phyloP scores from a whole-genome alignment of 2,797 vertebrate species.

The Nyctibius grandis region DNA sequence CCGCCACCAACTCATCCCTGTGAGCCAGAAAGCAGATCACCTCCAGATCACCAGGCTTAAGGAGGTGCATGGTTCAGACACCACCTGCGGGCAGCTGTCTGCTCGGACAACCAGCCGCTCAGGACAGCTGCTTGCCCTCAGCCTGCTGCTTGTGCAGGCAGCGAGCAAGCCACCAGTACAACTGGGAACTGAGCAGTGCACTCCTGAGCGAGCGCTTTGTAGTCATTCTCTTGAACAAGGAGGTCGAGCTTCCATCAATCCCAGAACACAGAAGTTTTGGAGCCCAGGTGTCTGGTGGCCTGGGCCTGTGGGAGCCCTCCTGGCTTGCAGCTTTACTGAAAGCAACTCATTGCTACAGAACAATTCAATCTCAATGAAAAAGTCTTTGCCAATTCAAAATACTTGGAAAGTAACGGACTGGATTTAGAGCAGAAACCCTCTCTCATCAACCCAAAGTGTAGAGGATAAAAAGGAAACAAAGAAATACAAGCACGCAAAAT shows the following conservation, averaged over 20 bases:
- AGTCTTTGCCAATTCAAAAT: not conserved
- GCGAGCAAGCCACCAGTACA: not conserved
- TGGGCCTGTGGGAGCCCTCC: not conserved
- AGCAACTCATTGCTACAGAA: not conserved
- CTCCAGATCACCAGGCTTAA: not conserved
- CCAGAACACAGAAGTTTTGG: not conserved
- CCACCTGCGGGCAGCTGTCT: not conserved
- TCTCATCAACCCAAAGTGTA: not conserved
- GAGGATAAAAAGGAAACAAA: not conserved
- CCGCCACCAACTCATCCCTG: not conserved
- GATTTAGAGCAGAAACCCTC: not conserved
- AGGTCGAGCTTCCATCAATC: not conserved
- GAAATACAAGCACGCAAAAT: not conserved
- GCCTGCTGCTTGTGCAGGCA: not conserved
- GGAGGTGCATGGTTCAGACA: not conserved
- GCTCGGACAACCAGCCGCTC: not conserved
- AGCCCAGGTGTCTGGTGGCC: not conserved
- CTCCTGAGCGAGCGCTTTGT: fast-evolving
- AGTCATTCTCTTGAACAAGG: not conserved
- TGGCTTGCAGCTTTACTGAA: not conserved
- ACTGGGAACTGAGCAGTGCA: not conserved
- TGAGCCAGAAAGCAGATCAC: not conserved
- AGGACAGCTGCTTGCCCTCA: not conserved
- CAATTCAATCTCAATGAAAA: not conserved
- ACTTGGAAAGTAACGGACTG: not conserved